These are phyloP conservation scores for Callimorpha dominula DNA, from an alignment of 2,888 invertebrate species.

Conservation along the genomic window DNA sequence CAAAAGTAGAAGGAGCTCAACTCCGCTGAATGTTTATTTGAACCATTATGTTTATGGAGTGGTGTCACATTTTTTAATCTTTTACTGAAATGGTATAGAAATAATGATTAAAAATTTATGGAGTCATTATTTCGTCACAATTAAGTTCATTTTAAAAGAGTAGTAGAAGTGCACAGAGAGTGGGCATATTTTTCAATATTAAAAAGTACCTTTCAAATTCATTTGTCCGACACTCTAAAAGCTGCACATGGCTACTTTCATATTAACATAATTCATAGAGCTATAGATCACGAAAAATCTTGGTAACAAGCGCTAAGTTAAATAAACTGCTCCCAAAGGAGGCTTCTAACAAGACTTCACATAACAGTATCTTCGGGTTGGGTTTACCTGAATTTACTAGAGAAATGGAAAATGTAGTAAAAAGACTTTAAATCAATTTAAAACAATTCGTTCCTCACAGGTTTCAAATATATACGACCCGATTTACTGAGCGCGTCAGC, in stretches of 20 bases:
- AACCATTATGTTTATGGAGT: too few relatives aligned
- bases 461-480: too few relatives aligned
- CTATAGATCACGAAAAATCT: conserved; percentile 48
- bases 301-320: conserved; percentile 38
- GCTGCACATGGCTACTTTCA: conserved; percentile 25
- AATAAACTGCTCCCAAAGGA: conserved; percentile 45
- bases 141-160: neutral
- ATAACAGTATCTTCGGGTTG: conserved; percentile 5
- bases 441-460: too few relatives aligned
- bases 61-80: too few relatives aligned
- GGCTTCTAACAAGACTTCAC: conserved; percentile 9
- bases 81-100: too few relatives aligned
- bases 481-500: too few relatives aligned
- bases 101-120: too few relatives aligned
- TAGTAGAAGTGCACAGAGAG: neutral
- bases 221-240: conserved; percentile 20
- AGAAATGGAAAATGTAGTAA: neutral
- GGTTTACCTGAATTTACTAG: neutral
- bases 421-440: neutral
- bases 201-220: conserved; percentile 32
- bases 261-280: conserved; percentile 42
- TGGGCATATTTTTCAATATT: neutral
- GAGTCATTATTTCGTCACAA: neutral
- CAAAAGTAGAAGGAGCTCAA: too few relatives aligned
- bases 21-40: too few relatives aligned